These are phyloP conservation scores for Cephus runcator DNA, from an alignment of 2,888 invertebrate species.

Conservation along the genomic window DNA sequence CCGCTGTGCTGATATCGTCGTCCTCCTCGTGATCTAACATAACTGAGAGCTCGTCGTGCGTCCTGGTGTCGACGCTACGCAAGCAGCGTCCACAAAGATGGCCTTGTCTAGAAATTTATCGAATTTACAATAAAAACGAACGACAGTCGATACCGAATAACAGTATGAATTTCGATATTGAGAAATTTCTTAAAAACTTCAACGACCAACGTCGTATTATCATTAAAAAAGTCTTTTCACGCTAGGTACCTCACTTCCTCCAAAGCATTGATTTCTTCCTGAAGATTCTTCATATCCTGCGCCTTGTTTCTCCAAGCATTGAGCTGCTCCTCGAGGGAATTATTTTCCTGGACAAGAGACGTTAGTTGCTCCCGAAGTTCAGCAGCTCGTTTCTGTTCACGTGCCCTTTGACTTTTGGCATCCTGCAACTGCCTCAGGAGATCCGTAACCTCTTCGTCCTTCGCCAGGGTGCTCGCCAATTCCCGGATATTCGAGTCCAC, in stretches of 20 bases:
- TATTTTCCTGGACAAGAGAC: conserved; percentile 77
- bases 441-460: conserved; percentile 65
- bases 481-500: conserved; percentile 22
- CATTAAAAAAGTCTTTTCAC: not conserved
- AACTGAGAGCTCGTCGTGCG: conserved; percentile 73
- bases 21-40: conserved; percentile 79
- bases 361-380: conserved; percentile 84
- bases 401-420: conserved; percentile 74
- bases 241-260: conserved; percentile 82
- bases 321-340: conserved; percentile 76
- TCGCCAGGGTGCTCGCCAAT: conserved; percentile 29
- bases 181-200: not conserved
- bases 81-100: conserved; percentile 85
- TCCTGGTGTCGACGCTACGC: conserved; percentile 71
- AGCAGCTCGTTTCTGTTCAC: conserved; percentile 78
- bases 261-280: conserved; percentile 84
- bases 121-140: not conserved
- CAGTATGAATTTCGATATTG: not conserved
- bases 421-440: conserved; percentile 79
- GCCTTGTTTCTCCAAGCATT: conserved; percentile 74
- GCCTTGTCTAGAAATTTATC: conserved; percentile 73
- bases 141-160: not conserved
- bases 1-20: conserved; percentile 76
- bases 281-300: conserved; percentile 83
- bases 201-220: not conserved